Evolutionary conservation across 2,113 vertebrate species (phyloP), one percentile per base, ranked within the genome.

Genomic region (Hippocampus mohnikei): DNA sequence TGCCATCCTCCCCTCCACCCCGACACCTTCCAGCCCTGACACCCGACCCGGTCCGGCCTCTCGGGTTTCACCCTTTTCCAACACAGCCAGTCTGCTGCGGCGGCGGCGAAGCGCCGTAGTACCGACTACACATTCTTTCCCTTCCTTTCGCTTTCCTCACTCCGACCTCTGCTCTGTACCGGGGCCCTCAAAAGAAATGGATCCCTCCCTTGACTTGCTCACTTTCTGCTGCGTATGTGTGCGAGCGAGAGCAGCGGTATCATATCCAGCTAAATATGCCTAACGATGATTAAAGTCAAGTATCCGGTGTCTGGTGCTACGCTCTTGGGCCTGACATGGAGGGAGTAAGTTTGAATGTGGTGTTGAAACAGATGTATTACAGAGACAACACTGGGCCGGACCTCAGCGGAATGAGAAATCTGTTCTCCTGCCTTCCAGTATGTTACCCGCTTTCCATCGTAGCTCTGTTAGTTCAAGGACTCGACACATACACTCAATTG

Each of bases 191-290:
- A 55, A 37, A 84, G 87, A 90, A 91, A 87, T 82, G 78, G 83
- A 90, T 82, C 83, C 73, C 79, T 84, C 86, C 78, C 82, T 82
- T 48, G 75, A 65, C 83, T 88, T 83, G 83, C 85, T 90, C 81
- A 81, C 82, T 87, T 86, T 85, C 84, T 86, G 84, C 83, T 82
- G 72, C 75, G 79, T 67, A 71, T 69, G 76, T 87, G 85, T 76
- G 83, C 80, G 88, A 86, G 85, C 66, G 73, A 70, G 69, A 79
- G 86, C 74, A 65, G 77, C 9, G 69, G 85, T 91, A 88, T 90
- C 85, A 85, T 88, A 83, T 89, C 79, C 84, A 82, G 83, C 87
- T 91, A 91, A 90, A 91, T 90, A 87, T 88, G 87, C 90, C 88
- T 84, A 88, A 85, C 82, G 84, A 88, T 90, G 90, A 91, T 90